phyloP scores from a whole-genome alignment of 2,797 vertebrate species.

The Eurystomus glaucurus region DNA sequence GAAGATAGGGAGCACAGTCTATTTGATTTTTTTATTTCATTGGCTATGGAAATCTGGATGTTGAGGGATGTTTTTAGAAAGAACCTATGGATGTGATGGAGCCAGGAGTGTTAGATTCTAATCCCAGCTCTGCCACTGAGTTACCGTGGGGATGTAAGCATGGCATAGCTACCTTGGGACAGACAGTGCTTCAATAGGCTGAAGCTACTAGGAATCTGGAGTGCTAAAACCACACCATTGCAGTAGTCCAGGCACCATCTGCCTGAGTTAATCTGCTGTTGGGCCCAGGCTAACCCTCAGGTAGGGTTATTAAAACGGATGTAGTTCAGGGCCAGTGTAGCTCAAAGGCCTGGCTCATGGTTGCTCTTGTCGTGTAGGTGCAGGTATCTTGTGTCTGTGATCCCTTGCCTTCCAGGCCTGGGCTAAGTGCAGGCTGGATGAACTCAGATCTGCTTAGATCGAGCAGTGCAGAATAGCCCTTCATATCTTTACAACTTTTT shows the following conservation, averaged over 20 bases:
- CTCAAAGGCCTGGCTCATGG: background rate
- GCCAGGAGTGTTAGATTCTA: background rate
- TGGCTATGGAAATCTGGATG: background rate
- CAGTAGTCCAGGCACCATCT: background rate
- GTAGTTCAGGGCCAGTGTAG: background rate
- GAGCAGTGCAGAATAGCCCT: background rate
- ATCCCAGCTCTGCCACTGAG: background rate
- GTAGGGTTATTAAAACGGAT: background rate
- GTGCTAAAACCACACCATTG: background rate
- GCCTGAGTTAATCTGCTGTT: background rate
- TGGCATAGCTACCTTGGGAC: accelerated
- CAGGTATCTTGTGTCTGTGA: background rate
- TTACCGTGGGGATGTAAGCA: background rate
- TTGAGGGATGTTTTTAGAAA: background rate
- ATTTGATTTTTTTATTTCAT: background rate
- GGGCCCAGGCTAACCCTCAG: background rate
- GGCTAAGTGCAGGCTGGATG: accelerated
- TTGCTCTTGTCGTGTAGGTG: background rate
- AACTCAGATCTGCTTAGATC: background rate
- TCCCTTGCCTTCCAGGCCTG: background rate
- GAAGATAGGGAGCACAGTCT: background rate
- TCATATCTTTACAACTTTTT: background rate
- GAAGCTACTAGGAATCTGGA: background rate
- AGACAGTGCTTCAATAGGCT: background rate
- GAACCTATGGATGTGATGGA: background rate